Evolutionary conservation across 2,797 vertebrate genomes (phyloP), one percentile per base, ranked within the genome.

Genomic region (Allobates femoralis): DNA sequence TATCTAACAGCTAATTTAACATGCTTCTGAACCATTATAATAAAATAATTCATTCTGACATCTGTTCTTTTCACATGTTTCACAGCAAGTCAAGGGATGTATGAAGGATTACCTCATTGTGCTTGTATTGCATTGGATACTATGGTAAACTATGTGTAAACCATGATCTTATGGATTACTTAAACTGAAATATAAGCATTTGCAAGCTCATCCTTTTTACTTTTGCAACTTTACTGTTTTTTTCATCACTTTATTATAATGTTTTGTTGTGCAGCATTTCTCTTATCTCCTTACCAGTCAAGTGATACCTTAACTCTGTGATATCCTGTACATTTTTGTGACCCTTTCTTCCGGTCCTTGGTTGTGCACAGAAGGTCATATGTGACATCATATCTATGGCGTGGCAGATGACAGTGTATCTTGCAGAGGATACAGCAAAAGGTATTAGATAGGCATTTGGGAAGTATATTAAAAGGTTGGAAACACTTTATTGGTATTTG

Each of bases 1-100:
- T 83, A 50, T 87, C 58, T 79, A 87, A 83, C 86, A 82, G 86
- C 75, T 79, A 77, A 87, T 83, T 83, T 83, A 83, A 30, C 62
- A 87, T 79, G 86, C 74, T 87, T 71, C 73, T 69, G 80, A 79
- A 83, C 73, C 19, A 66, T 76, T 67, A 58, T 69, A 78, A 67
- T 51, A 60, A 34, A 62, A 87, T 60, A 83, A 73, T 87, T 87
- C 53, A 79, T 79, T 28, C 51, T 30, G 74, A 60, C 86, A 79
- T 78, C 62, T 86, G 85, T 26, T 53, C 18, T 77, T 51, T 83
- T 79, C 55, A 78, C 74, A 30, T 51, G 73, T 26, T 56, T 51
- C 55, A 41, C 16, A 87, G 80, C 53, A 58, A 51, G 50, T 37
- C 55, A 71, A 60, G 64, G 74, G 51, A 64, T 83, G 51, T 78